Percentiles rank a stretch among this genome's conserved stretches.
These are phyloP conservation scores for Drosophila carrolli DNA, from an alignment of 1,140 invertebrate genomes.

Conservation along the genomic window DNA sequence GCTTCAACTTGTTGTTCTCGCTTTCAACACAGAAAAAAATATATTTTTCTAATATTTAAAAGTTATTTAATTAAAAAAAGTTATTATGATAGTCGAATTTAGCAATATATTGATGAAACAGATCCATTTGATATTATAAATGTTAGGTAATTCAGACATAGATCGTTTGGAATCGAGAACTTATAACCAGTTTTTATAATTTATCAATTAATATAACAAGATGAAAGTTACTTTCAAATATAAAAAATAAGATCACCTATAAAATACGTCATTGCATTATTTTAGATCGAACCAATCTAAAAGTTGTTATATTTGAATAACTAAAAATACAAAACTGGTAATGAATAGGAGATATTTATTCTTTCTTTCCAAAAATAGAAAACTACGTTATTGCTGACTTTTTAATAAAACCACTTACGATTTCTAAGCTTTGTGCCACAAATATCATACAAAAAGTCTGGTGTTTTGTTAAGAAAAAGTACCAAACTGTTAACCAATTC, in stretches of 20 bases:
- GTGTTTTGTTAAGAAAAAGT: background rate
- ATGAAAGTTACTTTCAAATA: background rate
- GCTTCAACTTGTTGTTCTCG: slow-evolving; percentile 21
- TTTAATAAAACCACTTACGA: too few relatives aligned
- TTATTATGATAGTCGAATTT: background rate
- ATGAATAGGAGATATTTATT: too few relatives aligned
- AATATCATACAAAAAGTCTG: background rate
- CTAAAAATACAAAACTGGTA: too few relatives aligned
- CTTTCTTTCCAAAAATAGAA: too few relatives aligned
- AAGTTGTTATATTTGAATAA: too few relatives aligned
- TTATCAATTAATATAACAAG: background rate
- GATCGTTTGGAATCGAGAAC: background rate
- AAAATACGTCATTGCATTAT: background rate
- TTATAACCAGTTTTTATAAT: background rate
- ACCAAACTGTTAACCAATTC: background rate
- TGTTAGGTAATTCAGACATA: background rate
- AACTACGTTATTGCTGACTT: too few relatives aligned
- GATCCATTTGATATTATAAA: background rate
- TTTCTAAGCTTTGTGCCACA: too few relatives aligned
- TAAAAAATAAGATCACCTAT: background rate
- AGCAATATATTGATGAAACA: too few relatives aligned
- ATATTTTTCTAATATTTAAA: background rate
- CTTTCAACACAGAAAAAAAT: slow-evolving; percentile 10
- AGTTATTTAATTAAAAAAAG: background rate
- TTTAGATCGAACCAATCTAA: too few relatives aligned